Evolutionary conservation across 2,113 vertebrate genomes (phyloP).

Genomic region (Meleagris gallopavo): DNA sequence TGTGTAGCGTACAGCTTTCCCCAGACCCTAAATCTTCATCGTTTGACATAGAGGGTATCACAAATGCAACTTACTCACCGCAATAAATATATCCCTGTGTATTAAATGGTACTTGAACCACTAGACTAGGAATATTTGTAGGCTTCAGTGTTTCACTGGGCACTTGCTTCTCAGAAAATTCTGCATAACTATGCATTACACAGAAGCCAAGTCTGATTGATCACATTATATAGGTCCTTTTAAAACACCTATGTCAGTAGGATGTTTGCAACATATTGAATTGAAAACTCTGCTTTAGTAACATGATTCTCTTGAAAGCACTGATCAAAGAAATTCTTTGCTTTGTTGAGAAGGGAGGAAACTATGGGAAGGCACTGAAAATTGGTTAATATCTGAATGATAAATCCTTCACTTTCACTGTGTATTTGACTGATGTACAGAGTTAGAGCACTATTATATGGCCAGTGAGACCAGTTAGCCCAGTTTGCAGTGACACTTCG

Average conservation of each 20-base stretch:
- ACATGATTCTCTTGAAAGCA: background rate
- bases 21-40: background rate
- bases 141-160: background rate
- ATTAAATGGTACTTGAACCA: no score
- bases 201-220: background rate
- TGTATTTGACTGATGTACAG: background rate
- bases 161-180: background rate
- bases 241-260: rapidly evolving
- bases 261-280: background rate
- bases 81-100: background rate
- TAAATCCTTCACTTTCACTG: background rate
- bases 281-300: background rate
- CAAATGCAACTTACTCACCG: background rate
- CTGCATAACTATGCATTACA: background rate
- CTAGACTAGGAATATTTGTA: background rate
- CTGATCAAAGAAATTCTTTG: background rate
- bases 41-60: background rate
- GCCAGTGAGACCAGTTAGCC: background rate
- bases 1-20: background rate
- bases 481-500: background rate
- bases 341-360: background rate
- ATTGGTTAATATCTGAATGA: background rate
- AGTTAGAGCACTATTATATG: background rate
- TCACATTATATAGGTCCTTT: background rate
- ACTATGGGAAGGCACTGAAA: background rate